Conservation (phyloP, 2,888 invertebrate genomes). For the Rutpela maculata region DNA sequence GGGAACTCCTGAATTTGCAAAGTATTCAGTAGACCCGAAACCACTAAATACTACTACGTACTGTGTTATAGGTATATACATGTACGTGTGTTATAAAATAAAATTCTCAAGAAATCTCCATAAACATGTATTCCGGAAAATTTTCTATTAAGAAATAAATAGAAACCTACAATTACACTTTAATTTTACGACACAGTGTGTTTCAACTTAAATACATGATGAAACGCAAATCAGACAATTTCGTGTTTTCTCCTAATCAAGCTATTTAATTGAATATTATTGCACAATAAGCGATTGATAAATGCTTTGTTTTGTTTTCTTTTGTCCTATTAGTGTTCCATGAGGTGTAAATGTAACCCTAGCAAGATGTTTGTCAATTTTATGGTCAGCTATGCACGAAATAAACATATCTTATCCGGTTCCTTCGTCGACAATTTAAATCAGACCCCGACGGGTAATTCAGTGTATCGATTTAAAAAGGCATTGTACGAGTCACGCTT, state of each 20-base stretch:
- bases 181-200: too few species aligned
- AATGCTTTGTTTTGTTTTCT: not conserved
- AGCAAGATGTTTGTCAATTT: not conserved
- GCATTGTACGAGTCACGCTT: conserved; percentile 14
- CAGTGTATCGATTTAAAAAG: conserved; percentile 14
- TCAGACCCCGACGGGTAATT: not conserved
- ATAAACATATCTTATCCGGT: conserved; percentile 10
- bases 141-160: too few species aligned
- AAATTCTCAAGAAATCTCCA: too few species aligned
- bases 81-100: too few species aligned
- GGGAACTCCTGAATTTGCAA: too few species aligned
- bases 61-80: too few species aligned
- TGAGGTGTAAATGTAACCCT: not conserved
- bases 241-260: not conserved
- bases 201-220: too few species aligned
- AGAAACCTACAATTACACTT: too few species aligned
- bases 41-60: too few species aligned
- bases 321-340: not conserved
- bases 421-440: conserved; percentile 3
- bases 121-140: too few species aligned
- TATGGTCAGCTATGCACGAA: conserved; percentile 16
- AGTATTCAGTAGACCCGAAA: too few species aligned
- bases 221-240: too few species aligned
- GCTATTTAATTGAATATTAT: not conserved
- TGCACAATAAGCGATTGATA: not conserved